Conservation (phyloP, 2,888 invertebrate genomes). For the Epicampocera succincta region DNA sequence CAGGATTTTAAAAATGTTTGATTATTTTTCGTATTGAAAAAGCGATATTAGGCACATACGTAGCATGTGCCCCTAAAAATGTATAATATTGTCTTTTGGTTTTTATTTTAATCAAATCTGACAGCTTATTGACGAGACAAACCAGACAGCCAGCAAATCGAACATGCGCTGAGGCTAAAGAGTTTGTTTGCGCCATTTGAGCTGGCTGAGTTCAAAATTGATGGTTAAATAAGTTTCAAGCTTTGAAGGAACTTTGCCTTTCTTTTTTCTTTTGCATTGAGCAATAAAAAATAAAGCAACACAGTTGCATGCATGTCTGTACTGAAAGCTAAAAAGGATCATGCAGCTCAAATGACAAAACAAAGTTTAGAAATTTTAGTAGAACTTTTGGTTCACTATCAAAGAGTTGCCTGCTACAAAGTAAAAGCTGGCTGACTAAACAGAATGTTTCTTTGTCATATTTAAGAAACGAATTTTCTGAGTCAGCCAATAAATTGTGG, state of each 20-base stretch:
- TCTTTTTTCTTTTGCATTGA: too few relatives aligned
- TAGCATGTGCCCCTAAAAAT: not conserved
- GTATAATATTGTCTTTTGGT: constrained; percentile 6
- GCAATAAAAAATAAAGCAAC: too few relatives aligned
- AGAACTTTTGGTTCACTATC: too few relatives aligned
- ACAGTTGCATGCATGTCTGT: too few relatives aligned
- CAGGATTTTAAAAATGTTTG: constrained; percentile 36
- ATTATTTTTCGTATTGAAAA: constrained; percentile 2
- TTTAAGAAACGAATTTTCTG: too few relatives aligned
- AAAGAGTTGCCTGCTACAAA: too few relatives aligned
- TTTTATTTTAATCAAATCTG: constrained; percentile 55
- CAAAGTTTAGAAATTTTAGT: not conserved
- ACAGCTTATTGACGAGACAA: constrained; percentile 56
- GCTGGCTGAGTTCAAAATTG: constrained; percentile 4
- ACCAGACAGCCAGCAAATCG: constrained; percentile 27
- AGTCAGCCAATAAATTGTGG: too few relatives aligned
- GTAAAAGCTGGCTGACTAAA: too few relatives aligned
- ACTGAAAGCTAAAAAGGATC: too few relatives aligned
- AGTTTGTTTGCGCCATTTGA: not conserved
- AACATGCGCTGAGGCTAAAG: constrained; percentile 1
- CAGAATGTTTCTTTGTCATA: too few relatives aligned
- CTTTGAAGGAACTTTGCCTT: not conserved
- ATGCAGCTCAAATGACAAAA: not conserved
- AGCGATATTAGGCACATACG: not conserved
- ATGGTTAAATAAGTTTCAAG: constrained; percentile 46